Percentiles rank a stretch among this genome's conserved stretches.
Conservation (phyloP, 2,113 vertebrate genomes). For the Myotis lucifugus region DNA sequence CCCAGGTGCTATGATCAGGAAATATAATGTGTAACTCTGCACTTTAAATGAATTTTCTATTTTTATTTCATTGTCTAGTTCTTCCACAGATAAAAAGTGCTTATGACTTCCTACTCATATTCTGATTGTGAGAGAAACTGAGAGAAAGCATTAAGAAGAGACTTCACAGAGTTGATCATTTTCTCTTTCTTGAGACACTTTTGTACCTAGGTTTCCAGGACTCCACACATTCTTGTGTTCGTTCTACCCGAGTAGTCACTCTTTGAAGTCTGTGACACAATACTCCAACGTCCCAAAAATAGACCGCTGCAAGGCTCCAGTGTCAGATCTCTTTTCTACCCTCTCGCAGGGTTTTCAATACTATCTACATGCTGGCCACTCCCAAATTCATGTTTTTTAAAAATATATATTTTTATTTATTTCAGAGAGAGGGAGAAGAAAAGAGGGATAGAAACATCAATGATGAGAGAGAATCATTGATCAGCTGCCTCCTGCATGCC, state of each 20-base stretch:
- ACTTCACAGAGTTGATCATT: not conserved
- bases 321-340: not conserved
- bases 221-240: not conserved
- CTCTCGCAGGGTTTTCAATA: slow-evolving; percentile 5
- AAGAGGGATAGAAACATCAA: too few species aligned
- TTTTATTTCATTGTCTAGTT: slow-evolving; percentile 48
- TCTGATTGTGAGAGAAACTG: not conserved
- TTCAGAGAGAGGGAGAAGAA: too few species aligned
- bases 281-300: not conserved
- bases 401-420: too few species aligned
- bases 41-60: slow-evolving; percentile 64
- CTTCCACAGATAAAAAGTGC: not conserved
- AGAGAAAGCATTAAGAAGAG: not conserved
- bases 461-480: too few species aligned
- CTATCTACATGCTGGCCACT: not conserved
- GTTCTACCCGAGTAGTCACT: not conserved
- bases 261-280: not conserved
- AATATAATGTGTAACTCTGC: slow-evolving; percentile 56
- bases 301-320: not conserved
- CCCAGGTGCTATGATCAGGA: slow-evolving; percentile 67
- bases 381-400: not conserved
- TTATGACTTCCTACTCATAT: not conserved
- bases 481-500: too few species aligned
- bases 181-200: not conserved
- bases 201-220: not conserved